Conservation (phyloP, 1,140 invertebrate genomes). For the Ganaspis sp. region DNA sequence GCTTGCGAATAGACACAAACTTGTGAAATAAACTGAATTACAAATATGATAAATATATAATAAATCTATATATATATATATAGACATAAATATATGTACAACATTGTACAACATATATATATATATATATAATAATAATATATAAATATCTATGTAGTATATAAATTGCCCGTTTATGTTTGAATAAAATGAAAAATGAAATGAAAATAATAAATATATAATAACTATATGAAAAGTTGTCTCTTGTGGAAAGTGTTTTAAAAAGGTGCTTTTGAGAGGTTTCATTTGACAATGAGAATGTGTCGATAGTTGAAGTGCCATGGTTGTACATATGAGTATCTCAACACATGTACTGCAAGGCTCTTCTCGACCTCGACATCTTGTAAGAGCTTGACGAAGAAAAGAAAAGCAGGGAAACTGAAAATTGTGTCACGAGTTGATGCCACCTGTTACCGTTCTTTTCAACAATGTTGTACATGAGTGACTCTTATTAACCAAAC, state of each 20-base stretch:
- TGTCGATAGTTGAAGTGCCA: conserved; percentile 16
- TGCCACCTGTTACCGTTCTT: conserved; percentile 18
- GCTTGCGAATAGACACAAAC: no score
- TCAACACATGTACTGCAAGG: neutral
- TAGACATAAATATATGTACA: no score
- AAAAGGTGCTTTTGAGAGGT: conserved; percentile 1
- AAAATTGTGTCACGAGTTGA: neutral
- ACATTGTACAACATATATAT: no score
- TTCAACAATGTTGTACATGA: neutral
- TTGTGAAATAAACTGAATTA: no score
- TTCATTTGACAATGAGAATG: conserved; percentile 27
- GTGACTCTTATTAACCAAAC: neutral
- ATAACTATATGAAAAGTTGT: neutral
- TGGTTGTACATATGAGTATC: conserved; percentile 1
- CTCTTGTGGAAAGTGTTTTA: neutral
- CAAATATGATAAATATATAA: no score
- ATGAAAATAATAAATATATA: no score
- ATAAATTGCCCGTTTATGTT: no score
- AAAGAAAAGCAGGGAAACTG: conserved; percentile 9
- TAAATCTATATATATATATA: no score
- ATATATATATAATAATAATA: no score
- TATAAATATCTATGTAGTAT: no score
- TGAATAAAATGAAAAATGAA: no score
- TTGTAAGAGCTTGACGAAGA: conserved; percentile 23
- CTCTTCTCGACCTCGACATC: conserved; percentile 20